These are phyloP conservation scores for Sarcophaga caerulescens DNA, from an alignment of 2,888 invertebrate genomes.

Conservation along the genomic window DNA sequence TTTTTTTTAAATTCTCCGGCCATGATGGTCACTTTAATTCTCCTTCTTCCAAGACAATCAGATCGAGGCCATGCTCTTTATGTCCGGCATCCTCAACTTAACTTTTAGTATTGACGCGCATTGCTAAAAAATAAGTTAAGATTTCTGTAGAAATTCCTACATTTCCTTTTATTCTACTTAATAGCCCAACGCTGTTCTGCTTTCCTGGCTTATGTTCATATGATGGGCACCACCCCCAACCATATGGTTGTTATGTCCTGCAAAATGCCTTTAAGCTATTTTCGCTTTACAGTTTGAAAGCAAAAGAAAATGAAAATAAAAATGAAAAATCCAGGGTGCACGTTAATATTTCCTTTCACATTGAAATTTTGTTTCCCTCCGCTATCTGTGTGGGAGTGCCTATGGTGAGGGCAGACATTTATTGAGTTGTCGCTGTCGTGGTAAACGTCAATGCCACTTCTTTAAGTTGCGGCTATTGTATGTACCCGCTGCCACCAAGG, in stretches of 20 bases:
- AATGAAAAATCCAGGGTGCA: background rate
- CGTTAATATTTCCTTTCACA: conserved; percentile 8
- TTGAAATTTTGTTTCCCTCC: background rate
- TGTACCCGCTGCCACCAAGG: background rate
- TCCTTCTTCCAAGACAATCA: too few relatives aligned
- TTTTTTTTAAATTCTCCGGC: too few relatives aligned
- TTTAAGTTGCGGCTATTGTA: background rate
- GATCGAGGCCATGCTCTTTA: too few relatives aligned
- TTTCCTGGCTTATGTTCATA: background rate
- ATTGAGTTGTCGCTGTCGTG: conserved; percentile 10
- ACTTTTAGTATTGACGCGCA: too few relatives aligned
- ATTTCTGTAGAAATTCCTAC: too few relatives aligned
- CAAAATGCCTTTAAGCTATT: conserved; percentile 15
- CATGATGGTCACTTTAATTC: too few relatives aligned
- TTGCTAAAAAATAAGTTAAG: too few relatives aligned
- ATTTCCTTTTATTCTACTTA: background rate
- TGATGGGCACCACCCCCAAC: background rate
- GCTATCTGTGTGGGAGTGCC: background rate
- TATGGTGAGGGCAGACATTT: conserved; percentile 11
- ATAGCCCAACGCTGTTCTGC: background rate
- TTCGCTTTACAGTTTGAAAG: background rate
- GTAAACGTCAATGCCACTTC: background rate
- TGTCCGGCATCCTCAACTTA: too few relatives aligned
- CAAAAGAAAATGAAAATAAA: background rate
- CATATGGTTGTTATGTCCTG: background rate